Evolutionary conservation across 2,113 vertebrate species (phyloP).

Genomic region (Pituophis catenifer): DNA sequence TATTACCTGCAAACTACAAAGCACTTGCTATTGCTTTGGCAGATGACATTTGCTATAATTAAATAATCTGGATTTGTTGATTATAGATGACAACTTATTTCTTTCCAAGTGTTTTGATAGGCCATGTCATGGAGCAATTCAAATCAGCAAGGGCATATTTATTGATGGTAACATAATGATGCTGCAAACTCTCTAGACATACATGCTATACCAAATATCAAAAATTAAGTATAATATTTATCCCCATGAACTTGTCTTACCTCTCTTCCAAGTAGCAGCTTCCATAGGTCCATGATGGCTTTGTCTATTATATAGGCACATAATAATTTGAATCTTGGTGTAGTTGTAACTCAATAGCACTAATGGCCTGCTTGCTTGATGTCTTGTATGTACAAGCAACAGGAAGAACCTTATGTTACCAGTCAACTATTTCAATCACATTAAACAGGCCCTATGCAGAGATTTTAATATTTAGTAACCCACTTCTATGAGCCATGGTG

Average conservation of each 20-base stretch:
- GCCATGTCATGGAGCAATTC: not conserved
- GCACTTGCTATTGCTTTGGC: not conserved
- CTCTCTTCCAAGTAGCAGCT: not conserved
- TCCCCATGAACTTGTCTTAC: not conserved
- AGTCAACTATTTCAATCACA: not conserved
- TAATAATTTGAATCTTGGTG: not conserved
- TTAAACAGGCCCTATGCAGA: not conserved
- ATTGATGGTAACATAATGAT: not conserved
- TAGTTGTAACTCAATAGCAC: not conserved
- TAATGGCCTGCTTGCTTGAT: too few relatives aligned
- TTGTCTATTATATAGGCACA: not conserved
- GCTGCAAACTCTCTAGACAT: not conserved
- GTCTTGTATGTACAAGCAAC: not conserved
- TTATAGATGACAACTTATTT: not conserved
- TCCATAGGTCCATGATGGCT: not conserved
- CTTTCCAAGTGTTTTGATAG: not conserved
- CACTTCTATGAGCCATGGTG: not conserved
- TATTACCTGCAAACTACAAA: not conserved
- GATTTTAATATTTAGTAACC: not conserved
- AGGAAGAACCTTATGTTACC: not conserved
- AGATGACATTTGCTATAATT: not conserved
- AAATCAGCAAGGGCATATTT: not conserved
- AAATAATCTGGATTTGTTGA: slow-evolving; percentile 9
- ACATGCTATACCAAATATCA: not conserved
- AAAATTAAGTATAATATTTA: not conserved